Conservation (phyloP, 2,888 invertebrate species). For the Cosmia pyralina region DNA sequence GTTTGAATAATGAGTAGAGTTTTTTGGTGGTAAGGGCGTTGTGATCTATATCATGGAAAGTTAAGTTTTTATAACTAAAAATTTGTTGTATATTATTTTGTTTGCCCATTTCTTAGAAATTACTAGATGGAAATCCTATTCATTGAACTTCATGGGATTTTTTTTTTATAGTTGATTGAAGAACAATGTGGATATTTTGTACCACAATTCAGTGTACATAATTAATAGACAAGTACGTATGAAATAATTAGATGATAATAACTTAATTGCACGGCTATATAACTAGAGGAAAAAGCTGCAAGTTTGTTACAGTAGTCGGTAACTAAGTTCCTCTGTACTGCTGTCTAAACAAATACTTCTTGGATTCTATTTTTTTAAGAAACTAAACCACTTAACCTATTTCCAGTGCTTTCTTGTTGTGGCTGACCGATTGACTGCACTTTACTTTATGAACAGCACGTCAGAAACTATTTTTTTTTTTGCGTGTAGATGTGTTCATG, state of each 20-base stretch:
- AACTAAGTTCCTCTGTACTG: background rate
- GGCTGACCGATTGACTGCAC: no score
- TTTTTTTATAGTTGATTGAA: slow-evolving; percentile 3
- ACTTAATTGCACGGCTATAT: slow-evolving; percentile 9
- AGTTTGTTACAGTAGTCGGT: slow-evolving; percentile 4
- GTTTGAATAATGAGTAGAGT: slow-evolving; percentile 30
- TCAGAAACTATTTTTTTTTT: no score
- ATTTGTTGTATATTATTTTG: background rate
- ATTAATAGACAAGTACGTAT: slow-evolving; percentile 14
- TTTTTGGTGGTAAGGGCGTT: slow-evolving; percentile 5
- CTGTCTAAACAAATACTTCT: no score
- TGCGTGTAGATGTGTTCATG: no score
- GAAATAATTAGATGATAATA: slow-evolving; percentile 25
- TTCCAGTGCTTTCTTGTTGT: background rate
- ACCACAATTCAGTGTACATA: slow-evolving; percentile 3
- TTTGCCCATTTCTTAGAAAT: background rate
- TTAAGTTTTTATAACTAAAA: background rate
- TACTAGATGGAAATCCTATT: background rate
- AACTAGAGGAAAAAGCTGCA: slow-evolving; percentile 10
- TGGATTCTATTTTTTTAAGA: no score
- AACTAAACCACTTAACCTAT: background rate
- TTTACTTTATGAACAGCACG: no score
- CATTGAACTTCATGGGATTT: slow-evolving; percentile 5
- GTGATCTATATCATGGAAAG: background rate
- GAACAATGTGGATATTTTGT: slow-evolving; percentile 19